phyloP scores from a whole-genome alignment of 2,888 invertebrate species.

The Acanthosepion esculentum region DNA sequence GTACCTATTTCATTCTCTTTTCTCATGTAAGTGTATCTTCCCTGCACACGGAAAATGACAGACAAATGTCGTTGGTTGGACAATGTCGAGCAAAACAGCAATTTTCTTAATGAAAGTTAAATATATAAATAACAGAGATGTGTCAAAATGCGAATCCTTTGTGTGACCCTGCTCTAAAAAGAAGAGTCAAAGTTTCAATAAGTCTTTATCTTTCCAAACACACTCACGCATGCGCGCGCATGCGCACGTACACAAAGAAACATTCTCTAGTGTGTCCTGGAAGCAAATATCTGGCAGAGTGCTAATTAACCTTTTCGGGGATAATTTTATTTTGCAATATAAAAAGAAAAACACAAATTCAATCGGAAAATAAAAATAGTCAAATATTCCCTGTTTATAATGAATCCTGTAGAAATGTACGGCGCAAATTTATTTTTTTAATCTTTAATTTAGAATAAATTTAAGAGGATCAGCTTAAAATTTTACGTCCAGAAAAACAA shows the following conservation, averaged over 20 bases:
- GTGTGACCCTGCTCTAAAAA: neutral
- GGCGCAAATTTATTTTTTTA: too few species aligned
- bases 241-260: neutral
- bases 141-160: neutral
- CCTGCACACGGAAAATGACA: neutral
- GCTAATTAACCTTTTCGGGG: neutral
- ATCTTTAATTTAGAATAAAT: too few species aligned
- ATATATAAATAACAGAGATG: neutral
- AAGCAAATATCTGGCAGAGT: neutral
- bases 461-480: too few species aligned
- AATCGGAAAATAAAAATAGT: too few species aligned
- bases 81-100: neutral
- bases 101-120: neutral
- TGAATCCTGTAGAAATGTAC: too few species aligned
- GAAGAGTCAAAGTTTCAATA: neutral
- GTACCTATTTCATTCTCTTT: neutral
- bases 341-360: too few species aligned
- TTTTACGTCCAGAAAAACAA: too few species aligned
- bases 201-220: neutral
- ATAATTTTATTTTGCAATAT: neutral
- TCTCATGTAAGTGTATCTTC: neutral
- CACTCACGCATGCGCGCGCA: neutral
- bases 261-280: neutral
- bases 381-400: too few species aligned
- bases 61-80: neutral